phyloP scores from a whole-genome alignment of 2,888 invertebrate species.

The Melolontha melolontha region DNA sequence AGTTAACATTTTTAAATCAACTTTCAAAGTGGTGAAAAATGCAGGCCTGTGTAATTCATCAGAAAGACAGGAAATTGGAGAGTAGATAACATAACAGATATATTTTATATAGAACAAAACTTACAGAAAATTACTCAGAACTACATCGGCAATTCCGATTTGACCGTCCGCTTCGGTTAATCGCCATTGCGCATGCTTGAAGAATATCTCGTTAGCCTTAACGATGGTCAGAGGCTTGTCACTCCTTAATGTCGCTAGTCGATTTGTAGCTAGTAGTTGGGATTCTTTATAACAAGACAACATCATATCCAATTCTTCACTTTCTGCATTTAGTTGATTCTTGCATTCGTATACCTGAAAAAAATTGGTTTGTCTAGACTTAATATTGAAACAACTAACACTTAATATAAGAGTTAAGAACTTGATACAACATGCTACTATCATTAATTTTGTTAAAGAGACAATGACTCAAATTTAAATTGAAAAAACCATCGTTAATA shows the following conservation, averaged over 20 bases:
- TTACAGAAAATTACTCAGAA: slow-evolving; percentile 94
- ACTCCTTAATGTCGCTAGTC: slow-evolving; percentile 74
- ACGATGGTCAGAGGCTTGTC: slow-evolving; percentile 83
- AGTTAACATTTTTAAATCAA: too few species aligned
- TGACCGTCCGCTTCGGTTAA: slow-evolving; percentile 98
- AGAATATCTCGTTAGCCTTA: slow-evolving; percentile 93
- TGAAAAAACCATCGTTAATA: too few species aligned
- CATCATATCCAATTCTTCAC: slow-evolving; percentile 96
- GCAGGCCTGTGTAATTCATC: too few species aligned
- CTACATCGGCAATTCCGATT: slow-evolving; percentile 95
- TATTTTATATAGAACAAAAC: slow-evolving; percentile 51
- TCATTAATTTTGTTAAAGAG: too few species aligned
- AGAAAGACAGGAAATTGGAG: too few species aligned
- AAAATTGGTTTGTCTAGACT: background rate
- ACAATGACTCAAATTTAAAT: too few species aligned
- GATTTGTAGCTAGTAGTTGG: slow-evolving; percentile 72
- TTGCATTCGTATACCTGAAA: slow-evolving; percentile 87
- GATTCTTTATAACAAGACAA: slow-evolving; percentile 91
- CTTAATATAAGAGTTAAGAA: too few species aligned
- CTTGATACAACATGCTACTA: too few species aligned
- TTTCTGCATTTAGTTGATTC: slow-evolving; percentile 85
- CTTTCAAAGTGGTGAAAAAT: too few species aligned
- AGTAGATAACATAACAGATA: too few species aligned
- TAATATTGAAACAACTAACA: background rate
- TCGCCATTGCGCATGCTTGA: slow-evolving; percentile 98